These are phyloP conservation scores for Sebastes kiyomatsui DNA, from an alignment of 2,797 vertebrate genomes.

Conservation along the genomic window DNA sequence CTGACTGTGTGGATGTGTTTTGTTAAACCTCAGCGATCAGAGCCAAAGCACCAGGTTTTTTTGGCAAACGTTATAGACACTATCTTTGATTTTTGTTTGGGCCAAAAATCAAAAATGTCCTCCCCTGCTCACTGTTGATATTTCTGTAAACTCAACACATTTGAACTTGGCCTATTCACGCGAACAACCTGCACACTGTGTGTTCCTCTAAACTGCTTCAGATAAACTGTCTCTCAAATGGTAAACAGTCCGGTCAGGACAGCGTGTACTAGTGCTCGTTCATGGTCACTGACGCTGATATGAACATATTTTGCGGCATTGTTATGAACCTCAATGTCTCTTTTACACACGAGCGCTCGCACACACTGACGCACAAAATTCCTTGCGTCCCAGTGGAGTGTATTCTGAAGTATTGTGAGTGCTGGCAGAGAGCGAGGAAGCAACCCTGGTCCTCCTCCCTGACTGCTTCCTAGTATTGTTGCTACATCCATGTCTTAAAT, in stretches of 20 bases:
- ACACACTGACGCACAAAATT: conserved; percentile 57
- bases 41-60: not conserved
- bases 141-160: not conserved
- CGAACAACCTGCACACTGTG: not conserved
- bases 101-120: not conserved
- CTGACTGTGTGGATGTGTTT: not conserved
- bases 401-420: conserved; percentile 42
- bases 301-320: conserved; percentile 1
- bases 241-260: not conserved
- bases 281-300: conserved; percentile 16
- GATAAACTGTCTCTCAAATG: not conserved
- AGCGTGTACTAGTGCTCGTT: not conserved
- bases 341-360: conserved; percentile 4
- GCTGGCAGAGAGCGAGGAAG: conserved; percentile 66
- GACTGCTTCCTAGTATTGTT: conserved; percentile 74
- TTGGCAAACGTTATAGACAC: not conserved
- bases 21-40: not conserved
- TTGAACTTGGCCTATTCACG: not conserved
- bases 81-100: not conserved
- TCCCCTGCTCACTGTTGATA: not conserved
- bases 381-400: conserved; percentile 50
- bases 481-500: conserved; percentile 57
- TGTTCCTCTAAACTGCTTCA: not conserved
- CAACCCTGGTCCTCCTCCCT: conserved; percentile 71
- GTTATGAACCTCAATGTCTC: conserved; percentile 45